Evolutionary conservation across 2,797 vertebrate species (phyloP).

Genomic region (Helicolenus hilgendorfi): DNA sequence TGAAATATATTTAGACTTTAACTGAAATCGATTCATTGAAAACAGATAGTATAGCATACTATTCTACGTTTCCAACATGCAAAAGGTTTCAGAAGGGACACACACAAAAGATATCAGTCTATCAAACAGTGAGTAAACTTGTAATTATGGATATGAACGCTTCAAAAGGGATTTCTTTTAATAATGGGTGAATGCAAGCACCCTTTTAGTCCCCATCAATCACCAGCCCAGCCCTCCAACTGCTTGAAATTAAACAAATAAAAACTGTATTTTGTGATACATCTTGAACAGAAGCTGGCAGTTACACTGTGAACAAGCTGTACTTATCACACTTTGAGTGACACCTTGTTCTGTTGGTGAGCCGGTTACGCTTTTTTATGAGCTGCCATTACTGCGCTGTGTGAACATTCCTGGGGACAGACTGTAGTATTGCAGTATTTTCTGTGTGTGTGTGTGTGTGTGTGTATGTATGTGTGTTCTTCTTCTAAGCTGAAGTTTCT

Average conservation of each 20-base stretch:
- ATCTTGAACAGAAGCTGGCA: constrained; percentile 1
- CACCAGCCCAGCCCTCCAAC: background rate
- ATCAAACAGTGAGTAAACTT: background rate
- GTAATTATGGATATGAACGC: background rate
- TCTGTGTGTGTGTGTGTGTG: background rate
- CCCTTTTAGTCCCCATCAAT: background rate
- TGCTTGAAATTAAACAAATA: constrained; percentile 4
- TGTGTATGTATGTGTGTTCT: background rate
- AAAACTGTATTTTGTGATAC: background rate
- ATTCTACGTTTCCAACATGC: background rate
- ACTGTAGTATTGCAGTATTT: background rate
- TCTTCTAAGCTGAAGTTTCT: background rate
- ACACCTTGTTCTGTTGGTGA: constrained; percentile 6
- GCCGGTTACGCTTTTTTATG: constrained; percentile 3
- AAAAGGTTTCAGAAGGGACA: background rate
- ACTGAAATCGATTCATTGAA: background rate
- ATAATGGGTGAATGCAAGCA: background rate
- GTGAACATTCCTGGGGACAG: constrained; percentile 7
- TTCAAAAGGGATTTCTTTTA: background rate
- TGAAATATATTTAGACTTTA: background rate
- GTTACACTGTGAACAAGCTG: constrained; percentile 8
- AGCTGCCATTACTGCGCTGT: constrained; percentile 10
- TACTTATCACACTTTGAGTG: constrained; percentile 16
- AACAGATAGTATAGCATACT: background rate
- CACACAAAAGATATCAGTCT: background rate